Conservation (phyloP, 2,888 invertebrate species). For the Papilio gigon region DNA sequence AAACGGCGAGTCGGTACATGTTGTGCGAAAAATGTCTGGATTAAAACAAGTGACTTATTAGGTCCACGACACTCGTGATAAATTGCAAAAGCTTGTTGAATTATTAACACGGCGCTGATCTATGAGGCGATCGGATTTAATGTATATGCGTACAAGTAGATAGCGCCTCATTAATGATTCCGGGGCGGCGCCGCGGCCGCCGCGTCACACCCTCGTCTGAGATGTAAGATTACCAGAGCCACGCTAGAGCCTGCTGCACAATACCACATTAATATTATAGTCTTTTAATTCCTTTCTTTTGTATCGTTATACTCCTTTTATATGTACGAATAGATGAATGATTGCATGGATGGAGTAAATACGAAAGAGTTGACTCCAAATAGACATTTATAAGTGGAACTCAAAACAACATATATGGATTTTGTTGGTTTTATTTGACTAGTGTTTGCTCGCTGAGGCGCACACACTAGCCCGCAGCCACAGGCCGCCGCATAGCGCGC, state of each 20-base stretch:
- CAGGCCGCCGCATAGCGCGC: too few species aligned
- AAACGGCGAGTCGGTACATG: neutral
- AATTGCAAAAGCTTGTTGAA: neutral
- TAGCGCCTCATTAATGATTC: conserved; percentile 31
- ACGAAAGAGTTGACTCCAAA: too few species aligned
- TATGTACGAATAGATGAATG: too few species aligned
- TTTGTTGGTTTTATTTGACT: too few species aligned
- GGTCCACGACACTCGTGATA: too few species aligned
- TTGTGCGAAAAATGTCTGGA: neutral
- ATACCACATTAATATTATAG: neutral
- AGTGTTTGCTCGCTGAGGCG: too few species aligned
- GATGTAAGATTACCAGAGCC: neutral
- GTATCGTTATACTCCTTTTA: neutral
- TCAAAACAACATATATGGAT: too few species aligned
- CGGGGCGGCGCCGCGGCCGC: neutral
- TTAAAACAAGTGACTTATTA: neutral
- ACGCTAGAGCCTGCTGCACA: neutral
- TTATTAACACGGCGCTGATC: conserved; percentile 6
- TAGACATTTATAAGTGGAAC: too few species aligned
- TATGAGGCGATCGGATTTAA: neutral
- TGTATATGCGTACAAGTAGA: neutral
- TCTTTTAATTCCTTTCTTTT: neutral
- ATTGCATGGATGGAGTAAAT: too few species aligned
- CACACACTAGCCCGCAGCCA: too few species aligned
- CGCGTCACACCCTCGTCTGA: conserved; percentile 34